Conservation (phyloP, 2,888 invertebrate genomes). For the Synergus itoensis region DNA sequence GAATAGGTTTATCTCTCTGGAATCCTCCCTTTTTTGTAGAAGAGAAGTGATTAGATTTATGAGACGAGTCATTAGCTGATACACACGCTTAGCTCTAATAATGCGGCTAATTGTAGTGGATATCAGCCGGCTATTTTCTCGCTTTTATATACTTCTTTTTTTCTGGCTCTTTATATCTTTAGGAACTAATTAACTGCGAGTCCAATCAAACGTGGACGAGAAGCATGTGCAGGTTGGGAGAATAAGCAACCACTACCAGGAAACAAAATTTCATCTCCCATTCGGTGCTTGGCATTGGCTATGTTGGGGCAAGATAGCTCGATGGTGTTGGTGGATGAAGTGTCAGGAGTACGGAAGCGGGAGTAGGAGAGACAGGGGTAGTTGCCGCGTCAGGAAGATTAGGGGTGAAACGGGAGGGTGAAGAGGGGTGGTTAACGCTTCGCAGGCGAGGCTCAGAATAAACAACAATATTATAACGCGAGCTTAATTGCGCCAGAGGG, state of each 20-base stretch:
- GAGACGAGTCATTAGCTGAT: neutral
- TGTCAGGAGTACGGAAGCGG: slow-evolving; percentile 38
- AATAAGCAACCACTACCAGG: slow-evolving; percentile 57
- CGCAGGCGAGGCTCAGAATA: slow-evolving; percentile 73
- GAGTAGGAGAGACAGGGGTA: slow-evolving; percentile 56
- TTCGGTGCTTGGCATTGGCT: slow-evolving; percentile 32
- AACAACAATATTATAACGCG: slow-evolving; percentile 77
- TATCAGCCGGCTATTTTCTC: neutral
- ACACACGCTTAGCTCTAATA: neutral
- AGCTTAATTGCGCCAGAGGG: slow-evolving; percentile 77
- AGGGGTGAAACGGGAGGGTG: slow-evolving; percentile 57
- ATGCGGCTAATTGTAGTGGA: neutral
- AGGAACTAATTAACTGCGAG: slow-evolving; percentile 70
- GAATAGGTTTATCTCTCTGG: neutral
- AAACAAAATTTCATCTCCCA: slow-evolving; percentile 61
- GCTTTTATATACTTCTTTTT: neutral
- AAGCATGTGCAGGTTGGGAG: slow-evolving; percentile 40
- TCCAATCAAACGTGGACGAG: slow-evolving; percentile 71
- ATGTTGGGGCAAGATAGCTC: slow-evolving; percentile 11
- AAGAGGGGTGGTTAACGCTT: slow-evolving; percentile 69
- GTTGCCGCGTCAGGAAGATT: slow-evolving; percentile 64
- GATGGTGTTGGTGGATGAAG: slow-evolving; percentile 49
- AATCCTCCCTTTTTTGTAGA: neutral
- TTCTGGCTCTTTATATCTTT: neutral
- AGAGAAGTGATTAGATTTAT: neutral